Conservation (phyloP, 2,888 invertebrate genomes). For the Aromia moschata region DNA sequence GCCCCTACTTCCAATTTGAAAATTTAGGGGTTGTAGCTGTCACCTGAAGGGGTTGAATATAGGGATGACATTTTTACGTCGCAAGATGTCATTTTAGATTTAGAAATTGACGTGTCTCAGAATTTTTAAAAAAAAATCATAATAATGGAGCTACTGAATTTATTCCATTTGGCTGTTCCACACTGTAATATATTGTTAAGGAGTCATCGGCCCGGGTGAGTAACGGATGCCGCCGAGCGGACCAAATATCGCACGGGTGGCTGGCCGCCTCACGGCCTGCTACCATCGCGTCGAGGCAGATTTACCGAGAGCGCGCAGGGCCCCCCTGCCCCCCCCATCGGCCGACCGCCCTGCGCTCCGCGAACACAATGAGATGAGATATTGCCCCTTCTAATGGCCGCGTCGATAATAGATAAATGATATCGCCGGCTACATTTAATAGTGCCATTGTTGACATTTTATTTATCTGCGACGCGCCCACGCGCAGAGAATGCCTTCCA, state of each 20-base stretch:
- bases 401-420: constrained; percentile 41
- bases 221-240: constrained; percentile 60
- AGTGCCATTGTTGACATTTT: constrained; percentile 41
- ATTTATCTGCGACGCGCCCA: constrained; percentile 21
- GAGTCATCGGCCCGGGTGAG: constrained; percentile 59
- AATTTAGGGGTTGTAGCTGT: too few species aligned
- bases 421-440: constrained; percentile 40
- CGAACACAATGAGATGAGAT: constrained; percentile 51
- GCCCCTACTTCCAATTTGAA: too few species aligned
- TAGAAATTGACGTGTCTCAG: too few species aligned
- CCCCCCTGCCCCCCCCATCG: constrained; percentile 50
- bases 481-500: too few species aligned
- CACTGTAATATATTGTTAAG: constrained; percentile 58
- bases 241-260: constrained; percentile 62
- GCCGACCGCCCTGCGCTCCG: constrained; percentile 32
- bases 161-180: too few species aligned
- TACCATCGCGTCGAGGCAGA: constrained; percentile 50
- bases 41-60: too few species aligned
- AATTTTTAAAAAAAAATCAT: too few species aligned
- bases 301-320: constrained; percentile 58
- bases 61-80: too few species aligned
- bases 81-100: too few species aligned
- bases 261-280: constrained; percentile 54
- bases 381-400: constrained; percentile 44
- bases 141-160: too few species aligned